Evolutionary conservation across 2,797 vertebrate genomes (phyloP), one percentile per base, ranked within the genome.

Genomic region (Melanotaenia parkinsoni): DNA sequence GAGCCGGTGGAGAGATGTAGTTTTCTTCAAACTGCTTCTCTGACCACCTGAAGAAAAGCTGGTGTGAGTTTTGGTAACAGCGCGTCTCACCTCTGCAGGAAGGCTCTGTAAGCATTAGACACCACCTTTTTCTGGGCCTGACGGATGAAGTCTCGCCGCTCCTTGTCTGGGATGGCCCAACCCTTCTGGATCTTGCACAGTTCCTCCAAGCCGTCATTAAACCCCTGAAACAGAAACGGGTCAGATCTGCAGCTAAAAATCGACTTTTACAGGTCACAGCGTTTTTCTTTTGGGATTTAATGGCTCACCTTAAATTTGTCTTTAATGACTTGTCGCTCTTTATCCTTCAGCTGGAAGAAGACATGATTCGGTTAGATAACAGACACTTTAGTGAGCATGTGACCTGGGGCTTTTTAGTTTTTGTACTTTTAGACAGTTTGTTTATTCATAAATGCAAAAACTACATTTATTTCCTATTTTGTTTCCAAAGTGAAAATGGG

Each of bases 151-250:
- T 98, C 95, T 2, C 98, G 92, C 84, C 98, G 98, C 78, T 96
- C 96, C n/a, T 92, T 94, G 88, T 99, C 98, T 0, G 98, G 98
- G 74, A 99, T 96, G 3, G 98, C 98, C 98, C 98, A 99, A 5
- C 96, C 96, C 86, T 99, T 99, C 93, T 99, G 98, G 83, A 95
- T 98, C 91, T 97, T 98, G 83, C 97, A 99, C 58, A 99, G 58
- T 61, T 99, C 98, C 83, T 99, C 98, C 85, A 99, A 85, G 0
- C 97, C 97, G 0, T 99, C 98, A 1, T 99, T 99, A 68, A 99
- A 99, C 3, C 98, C 98, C 98, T 99, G 91, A 33, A 22, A 6
- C 4, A 33, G 10, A 20, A 35, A 0, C 18, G 11, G 20, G 33
- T 68, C 40, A 63, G 22, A 12, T 30, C 22, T 47, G 26, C 13